Evolutionary conservation across 2,888 invertebrate genomes (phyloP), one percentile per base, ranked within the genome.

Genomic region (Drosophila melanosoma): DNA sequence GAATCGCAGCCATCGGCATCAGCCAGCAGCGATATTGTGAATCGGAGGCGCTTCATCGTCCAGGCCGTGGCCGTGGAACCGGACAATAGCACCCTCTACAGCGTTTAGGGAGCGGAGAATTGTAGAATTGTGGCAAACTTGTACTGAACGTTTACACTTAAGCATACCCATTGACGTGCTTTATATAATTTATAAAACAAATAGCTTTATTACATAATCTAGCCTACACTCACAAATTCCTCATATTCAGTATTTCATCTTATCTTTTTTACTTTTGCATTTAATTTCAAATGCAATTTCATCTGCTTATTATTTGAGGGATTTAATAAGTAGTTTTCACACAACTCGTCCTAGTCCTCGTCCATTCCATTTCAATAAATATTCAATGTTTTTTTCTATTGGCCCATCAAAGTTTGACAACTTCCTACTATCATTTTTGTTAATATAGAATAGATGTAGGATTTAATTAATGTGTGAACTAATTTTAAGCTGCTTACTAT

Each of bases 11-110:
- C 81, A 20, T 49, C 69, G 53, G 56, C 71, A 51, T 45, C 20
- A 23, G 58, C 77, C 35, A 71, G 68, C 38, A 70, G 66, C 51
- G 62, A 70, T 38, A 38, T 74, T 7, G 63, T 57, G 57, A 91
- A 92, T 79, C 92, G 93, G 57, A 86, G 87, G 65, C 91, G 91
- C 68, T 93, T 91, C 74, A 92, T 93, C 63, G 77, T 93, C 17
- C 92, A 92, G 77, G 91, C 93, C 40, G 87, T 92, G 54, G 83
- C 91, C 72, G 87, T 93, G 64, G 91, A 92, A 54, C 79, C 88
- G 63, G 91, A 90, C 72, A 92, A 92, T 72, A 91, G 81, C 79
- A 92, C 92, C 65, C 74, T 91, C 35, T 93, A 93, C 62, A 88
- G 76, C 68, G 64, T 84, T 42, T 84, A 58, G 67, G 49, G 20